phyloP scores from a whole-genome alignment of 2,797 vertebrate genomes.

The Artibeus jamaicensis region DNA sequence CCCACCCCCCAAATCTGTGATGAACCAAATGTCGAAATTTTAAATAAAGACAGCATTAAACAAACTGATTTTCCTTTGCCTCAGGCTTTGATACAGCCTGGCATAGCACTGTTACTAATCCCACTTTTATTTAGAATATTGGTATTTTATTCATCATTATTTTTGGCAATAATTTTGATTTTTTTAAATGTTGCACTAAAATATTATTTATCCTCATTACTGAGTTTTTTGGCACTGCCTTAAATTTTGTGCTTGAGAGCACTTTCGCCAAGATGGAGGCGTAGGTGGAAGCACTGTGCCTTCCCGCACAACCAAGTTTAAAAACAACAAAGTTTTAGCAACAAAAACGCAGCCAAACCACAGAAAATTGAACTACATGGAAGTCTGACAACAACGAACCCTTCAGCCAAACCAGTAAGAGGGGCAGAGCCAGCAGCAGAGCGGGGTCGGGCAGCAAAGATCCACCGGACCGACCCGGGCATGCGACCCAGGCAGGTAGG shows the following conservation, averaged over 20 bases:
- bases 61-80: neutral
- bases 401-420: no score
- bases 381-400: no score
- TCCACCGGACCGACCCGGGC: no score
- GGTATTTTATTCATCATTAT: neutral
- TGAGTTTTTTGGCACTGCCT: neutral
- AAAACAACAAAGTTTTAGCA: no score
- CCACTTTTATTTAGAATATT: neutral
- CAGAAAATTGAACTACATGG: no score
- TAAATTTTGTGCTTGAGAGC: conserved; percentile 8
- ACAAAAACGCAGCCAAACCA: no score
- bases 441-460: no score
- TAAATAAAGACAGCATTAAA: neutral
- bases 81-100: neutral
- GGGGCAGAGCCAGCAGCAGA: no score
- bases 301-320: no score
- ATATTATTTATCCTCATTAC: neutral
- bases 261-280: no score
- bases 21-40: conserved; percentile 19
- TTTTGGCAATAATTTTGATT: neutral
- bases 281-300: no score
- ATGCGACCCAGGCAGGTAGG: no score
- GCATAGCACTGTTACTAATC: neutral
- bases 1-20: neutral
- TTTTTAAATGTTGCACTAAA: neutral